These are phyloP conservation scores for Notodonta dromedarius DNA, from an alignment of 2,888 invertebrate genomes.

Conservation along the genomic window DNA sequence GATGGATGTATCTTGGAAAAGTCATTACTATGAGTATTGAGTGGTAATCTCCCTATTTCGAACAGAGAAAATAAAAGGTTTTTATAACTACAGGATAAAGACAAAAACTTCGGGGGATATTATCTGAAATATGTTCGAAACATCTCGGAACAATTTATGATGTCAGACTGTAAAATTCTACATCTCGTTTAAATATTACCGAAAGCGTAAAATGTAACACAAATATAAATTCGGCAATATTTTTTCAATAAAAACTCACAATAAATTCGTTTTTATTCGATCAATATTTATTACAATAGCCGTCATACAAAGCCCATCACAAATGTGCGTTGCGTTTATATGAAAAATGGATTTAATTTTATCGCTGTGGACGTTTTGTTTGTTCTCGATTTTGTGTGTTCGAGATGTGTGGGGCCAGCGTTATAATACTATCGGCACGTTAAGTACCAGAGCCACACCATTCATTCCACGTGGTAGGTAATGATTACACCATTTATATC, in stretches of 20 bases:
- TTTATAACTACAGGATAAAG: too few species aligned
- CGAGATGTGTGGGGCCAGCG: conserved; percentile 5
- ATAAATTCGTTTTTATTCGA: conserved; percentile 40
- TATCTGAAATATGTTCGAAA: too few species aligned
- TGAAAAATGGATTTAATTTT: conserved; percentile 35
- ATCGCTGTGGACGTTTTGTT: conserved; percentile 20
- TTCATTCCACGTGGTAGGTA: conserved; percentile 13
- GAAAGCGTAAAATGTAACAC: background rate
- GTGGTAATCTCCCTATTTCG: too few species aligned
- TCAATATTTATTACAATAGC: conserved; percentile 42
- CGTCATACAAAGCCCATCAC: conserved; percentile 13
- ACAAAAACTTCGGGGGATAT: too few species aligned
- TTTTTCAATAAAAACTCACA: conserved; percentile 42
- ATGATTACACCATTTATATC: too few species aligned
- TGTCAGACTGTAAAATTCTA: too few species aligned
- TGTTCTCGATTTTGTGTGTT: conserved; percentile 16
- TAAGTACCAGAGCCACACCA: background rate
- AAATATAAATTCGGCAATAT: conserved; percentile 16
- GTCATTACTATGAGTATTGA: too few species aligned
- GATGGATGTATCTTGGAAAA: too few species aligned
- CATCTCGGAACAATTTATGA: too few species aligned
- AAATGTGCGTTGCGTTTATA: conserved; percentile 32
- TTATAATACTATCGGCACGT: conserved; percentile 3
- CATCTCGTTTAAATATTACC: conserved; percentile 10
- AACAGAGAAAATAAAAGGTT: too few species aligned